Conservation (phyloP, 2,888 invertebrate genomes). For the Plebejus anna region DNA sequence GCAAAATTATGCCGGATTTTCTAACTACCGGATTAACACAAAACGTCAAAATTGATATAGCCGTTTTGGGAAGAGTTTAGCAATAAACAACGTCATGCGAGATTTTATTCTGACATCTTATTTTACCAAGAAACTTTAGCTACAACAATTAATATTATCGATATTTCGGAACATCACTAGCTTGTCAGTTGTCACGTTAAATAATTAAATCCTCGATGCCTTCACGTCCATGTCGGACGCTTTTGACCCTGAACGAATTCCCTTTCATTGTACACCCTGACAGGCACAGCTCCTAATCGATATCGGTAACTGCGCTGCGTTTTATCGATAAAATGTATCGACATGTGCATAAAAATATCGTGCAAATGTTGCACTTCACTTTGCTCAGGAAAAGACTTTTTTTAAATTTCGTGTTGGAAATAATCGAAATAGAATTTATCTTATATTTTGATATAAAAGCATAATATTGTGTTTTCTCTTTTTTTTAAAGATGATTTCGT, state of each 20-base stretch:
- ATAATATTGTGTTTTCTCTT: too few species aligned
- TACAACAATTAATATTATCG: not conserved
- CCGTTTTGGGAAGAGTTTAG: not conserved
- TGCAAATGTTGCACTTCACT: conserved; percentile 8
- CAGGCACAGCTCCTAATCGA: conserved; percentile 37
- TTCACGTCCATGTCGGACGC: conserved; percentile 58
- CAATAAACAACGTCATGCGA: too few species aligned
- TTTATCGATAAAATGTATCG: conserved; percentile 44
- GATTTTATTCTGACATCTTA: too few species aligned
- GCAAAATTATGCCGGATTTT: not conserved
- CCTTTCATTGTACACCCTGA: conserved; percentile 34
- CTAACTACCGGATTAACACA: not conserved
- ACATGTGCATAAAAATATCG: conserved; percentile 30
- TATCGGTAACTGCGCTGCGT: conserved; percentile 40
- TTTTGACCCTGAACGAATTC: conserved; percentile 43
- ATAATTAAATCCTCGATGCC: conserved; percentile 64
- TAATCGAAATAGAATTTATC: too few species aligned
- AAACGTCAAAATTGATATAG: not conserved
- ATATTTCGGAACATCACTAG: conserved; percentile 26
- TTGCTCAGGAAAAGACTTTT: not conserved
- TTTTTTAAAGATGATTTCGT: too few species aligned
- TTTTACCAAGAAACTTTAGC: not conserved
- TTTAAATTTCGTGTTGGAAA: not conserved
- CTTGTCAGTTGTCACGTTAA: conserved; percentile 39
- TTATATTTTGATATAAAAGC: too few species aligned